Base-by-base conservation (phyloP, 1,140 invertebrate species). In the Heliconius hewitsoni region DNA sequence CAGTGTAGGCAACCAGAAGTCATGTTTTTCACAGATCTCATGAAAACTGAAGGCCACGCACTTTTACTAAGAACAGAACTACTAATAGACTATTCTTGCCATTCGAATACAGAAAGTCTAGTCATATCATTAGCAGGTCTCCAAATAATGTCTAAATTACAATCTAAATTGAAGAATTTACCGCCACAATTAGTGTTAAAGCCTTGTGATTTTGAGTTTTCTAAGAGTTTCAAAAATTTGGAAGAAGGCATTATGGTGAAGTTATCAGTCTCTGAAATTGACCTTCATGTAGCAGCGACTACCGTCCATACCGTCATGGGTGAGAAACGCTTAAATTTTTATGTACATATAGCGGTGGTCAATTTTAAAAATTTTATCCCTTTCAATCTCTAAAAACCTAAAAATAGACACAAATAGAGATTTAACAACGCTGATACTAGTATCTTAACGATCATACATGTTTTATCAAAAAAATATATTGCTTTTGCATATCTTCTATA, bases 1-100 rank as follows among this genome's bases (percentile, higher is more conserved):
- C 95, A 97, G 85, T 95, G 97, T 80, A 96, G 97, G 66, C 96
- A 97, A 83, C 97, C 97, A 18, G 97, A 98, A 90, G 95, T 98
- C 39, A 96, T 98, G 88, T 94, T 98, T 73, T 97, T 97, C 85
- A 96, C 96, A 18, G 96, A 97, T 85, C 95, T 96, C 8, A 96
- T 95, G 39, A 96, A 96, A 23, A 95, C 95, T n/a, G 96, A 96
- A 78, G 96, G 96, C n/a, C 96, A 97, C 82, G 96, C 97, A 27
- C 94, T 98, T 66, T 95, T 98, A 8, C 94, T 98, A 2, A 95
- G 97, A 90, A 96, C 96, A 9, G 97, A 98, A 91, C 94, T 98
- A 3, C 94, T 96, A 9, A 95, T 97, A 6, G 97, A 98, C 85
- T 97, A 97, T 90, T 96, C 96, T 23, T 93, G 95, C 72, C 97